These are phyloP conservation scores for Phania funesta DNA, from an alignment of 2,888 invertebrate genomes.

Conservation along the genomic window DNA sequence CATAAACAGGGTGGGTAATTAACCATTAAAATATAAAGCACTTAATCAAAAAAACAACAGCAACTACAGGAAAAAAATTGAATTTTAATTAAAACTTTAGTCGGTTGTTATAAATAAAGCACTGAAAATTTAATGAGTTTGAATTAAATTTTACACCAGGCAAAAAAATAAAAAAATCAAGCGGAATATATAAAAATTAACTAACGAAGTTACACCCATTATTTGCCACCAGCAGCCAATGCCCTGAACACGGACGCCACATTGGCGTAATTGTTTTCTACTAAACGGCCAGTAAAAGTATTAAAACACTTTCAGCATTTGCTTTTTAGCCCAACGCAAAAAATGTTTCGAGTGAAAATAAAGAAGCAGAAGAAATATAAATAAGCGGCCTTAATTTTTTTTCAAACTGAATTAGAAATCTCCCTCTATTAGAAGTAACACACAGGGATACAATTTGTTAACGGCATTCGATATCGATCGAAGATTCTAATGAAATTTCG, in stretches of 20 bases:
- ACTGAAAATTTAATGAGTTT: conserved; percentile 42
- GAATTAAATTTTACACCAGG: conserved; percentile 4
- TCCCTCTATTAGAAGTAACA: no score
- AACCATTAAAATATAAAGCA: conserved; percentile 28
- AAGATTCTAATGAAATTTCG: no score
- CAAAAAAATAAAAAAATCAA: neutral
- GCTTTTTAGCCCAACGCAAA: neutral
- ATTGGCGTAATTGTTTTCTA: neutral
- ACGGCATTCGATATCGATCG: no score
- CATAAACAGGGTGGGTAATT: conserved; percentile 51
- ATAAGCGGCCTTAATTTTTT: no score
- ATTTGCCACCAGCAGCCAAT: neutral
- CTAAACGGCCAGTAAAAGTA: neutral
- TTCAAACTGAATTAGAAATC: no score
- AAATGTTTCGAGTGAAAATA: neutral
- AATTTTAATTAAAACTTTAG: conserved; percentile 60
- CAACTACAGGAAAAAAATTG: conserved; percentile 30
- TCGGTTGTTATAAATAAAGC: conserved; percentile 49
- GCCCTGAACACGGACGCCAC: neutral
- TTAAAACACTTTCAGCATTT: neutral
- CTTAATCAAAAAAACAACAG: neutral
- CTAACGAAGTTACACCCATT: conserved; percentile 32
- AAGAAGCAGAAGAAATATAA: neutral
- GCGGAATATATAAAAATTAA: neutral
- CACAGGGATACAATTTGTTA: no score